phyloP scores from a whole-genome alignment of 2,888 invertebrate species.

The Pachymerium ferrugineum region DNA sequence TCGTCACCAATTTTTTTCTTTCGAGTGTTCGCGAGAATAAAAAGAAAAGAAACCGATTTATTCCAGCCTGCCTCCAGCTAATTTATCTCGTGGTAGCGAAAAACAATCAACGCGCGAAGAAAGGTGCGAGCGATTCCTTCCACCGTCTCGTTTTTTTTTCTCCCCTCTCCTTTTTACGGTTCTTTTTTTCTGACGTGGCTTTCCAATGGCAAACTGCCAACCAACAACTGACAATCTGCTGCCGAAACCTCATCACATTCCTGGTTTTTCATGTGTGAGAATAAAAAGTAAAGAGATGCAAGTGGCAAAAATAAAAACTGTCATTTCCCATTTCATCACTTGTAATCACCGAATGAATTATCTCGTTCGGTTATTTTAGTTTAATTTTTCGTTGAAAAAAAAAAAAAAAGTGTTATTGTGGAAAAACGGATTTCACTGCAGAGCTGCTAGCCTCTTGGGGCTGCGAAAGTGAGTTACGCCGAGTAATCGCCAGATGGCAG shows the following conservation, averaged over 20 bases:
- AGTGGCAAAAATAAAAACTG: background rate
- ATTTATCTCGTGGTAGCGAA: constrained; percentile 15
- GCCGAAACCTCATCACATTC: constrained; percentile 17
- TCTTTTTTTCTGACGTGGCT: background rate
- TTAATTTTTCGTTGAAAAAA: background rate
- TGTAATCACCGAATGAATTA: constrained; percentile 11
- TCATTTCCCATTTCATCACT: constrained; percentile 15
- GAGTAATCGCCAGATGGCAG: constrained; percentile 17
- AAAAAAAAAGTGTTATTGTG: background rate
- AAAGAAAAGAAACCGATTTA: background rate
- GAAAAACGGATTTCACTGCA: background rate
- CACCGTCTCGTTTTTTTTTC: background rate
- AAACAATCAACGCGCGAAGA: constrained; percentile 14
- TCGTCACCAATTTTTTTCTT: background rate
- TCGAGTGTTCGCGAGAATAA: background rate
- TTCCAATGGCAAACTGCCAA: background rate
- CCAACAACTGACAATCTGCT: constrained; percentile 17
- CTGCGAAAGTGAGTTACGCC: constrained; percentile 13
- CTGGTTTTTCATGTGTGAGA: constrained; percentile 14
- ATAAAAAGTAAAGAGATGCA: background rate
- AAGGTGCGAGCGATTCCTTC: constrained; percentile 11
- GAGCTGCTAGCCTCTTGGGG: background rate
- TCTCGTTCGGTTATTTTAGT: background rate
- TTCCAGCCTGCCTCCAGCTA: background rate
- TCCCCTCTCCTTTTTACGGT: background rate